Base-by-base conservation (phyloP, 2,797 vertebrate species). In the Somateria mollissima region DNA sequence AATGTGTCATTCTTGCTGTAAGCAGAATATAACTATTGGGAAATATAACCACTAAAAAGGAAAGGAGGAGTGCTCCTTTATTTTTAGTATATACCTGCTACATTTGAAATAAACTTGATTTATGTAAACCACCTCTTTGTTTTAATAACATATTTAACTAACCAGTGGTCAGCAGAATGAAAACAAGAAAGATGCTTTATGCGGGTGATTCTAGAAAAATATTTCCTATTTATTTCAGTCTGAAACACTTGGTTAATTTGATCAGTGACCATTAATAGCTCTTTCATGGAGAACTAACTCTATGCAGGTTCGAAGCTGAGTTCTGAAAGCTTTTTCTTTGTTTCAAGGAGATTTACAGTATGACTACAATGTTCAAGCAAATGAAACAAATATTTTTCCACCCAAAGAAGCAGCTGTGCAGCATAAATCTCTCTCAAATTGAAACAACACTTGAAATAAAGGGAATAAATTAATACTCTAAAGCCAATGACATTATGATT, bases 401-500 rank as follows among this genome's bases (percentile, higher is more conserved):
- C 21, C 24, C 10, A 27, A 41, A 71, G 71, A 41, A 90, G 51
- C 34, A 78, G 20, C 32, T 71, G 1, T 18, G 30, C 19, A 73
- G 32, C 41, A 65, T 7, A 57, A 28, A 45, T 27, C 4, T 18
- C 41, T 80, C 47, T 84, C 27, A 84, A 17, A 78, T 34, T 15
- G 75, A 86, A 70, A 25, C 25, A 43, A 49, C 12, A 49, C 45
- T 74, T 61, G n/a, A 81, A 74, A 62, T 58, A 66, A 61, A 79
- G 30, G 66, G 53, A 37, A 22, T n/a, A 6, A 30, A 43, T 65
- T 58, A 15, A 28, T 83, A 17, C 28, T 89, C 34, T 62, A 3
- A 2, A 66, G 60, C 67, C n/a, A 13, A 12, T 47, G 36, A n/a
- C 41, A 14, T 57, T 17, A 17, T 1, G 0, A 2, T 39, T 72